phyloP scores from a whole-genome alignment of 2,888 invertebrate species.

The Ptychoptera albimana region DNA sequence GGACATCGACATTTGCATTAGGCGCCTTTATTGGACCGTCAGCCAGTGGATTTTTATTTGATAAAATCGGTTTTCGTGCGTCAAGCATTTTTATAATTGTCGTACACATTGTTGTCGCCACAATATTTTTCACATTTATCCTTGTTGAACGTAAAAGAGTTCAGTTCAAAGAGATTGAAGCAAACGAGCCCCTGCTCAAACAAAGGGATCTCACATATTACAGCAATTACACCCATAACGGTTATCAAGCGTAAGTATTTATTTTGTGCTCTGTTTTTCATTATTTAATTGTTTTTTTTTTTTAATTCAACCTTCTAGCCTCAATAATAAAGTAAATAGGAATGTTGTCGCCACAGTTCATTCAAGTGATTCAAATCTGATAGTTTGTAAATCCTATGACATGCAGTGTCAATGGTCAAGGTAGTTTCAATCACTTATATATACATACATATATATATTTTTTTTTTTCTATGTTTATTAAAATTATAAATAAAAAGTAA shows the following conservation, averaged over 20 bases:
- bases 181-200: background rate
- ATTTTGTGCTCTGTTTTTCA: too few relatives aligned
- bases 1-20: slow-evolving; percentile 79
- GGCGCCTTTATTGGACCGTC: slow-evolving; percentile 77
- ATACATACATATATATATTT: too few relatives aligned
- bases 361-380: too few relatives aligned
- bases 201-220: background rate
- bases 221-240: too few relatives aligned
- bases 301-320: slow-evolving; percentile 6
- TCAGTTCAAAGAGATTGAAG: background rate
- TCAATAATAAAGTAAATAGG: too few relatives aligned
- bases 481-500: too few relatives aligned
- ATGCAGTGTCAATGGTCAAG: too few relatives aligned
- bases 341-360: too few relatives aligned
- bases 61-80: slow-evolving; percentile 51
- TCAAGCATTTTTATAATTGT: slow-evolving; percentile 55
- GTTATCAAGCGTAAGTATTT: too few relatives aligned
- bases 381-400: too few relatives aligned
- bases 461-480: too few relatives aligned
- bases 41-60: slow-evolving; percentile 55
- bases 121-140: background rate
- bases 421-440: too few relatives aligned
- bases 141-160: background rate
- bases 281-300: background rate
- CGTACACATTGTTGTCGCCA: slow-evolving; percentile 35